Evolutionary conservation across 2,113 vertebrate genomes (phyloP), one percentile per base, ranked within the genome.

Genomic region (Sorex araneus): DNA sequence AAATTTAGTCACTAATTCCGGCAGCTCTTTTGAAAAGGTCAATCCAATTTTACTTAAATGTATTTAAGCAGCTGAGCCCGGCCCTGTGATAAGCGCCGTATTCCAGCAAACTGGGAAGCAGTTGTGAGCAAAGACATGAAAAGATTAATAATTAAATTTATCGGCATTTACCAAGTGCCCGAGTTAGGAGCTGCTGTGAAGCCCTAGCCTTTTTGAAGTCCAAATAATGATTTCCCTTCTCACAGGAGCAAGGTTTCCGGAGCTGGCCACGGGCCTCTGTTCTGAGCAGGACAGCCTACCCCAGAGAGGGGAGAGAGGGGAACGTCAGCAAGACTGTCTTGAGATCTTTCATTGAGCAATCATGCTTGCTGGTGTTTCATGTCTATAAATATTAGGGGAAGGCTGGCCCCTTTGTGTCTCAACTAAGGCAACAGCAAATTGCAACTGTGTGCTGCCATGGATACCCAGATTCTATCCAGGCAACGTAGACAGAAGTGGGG

Each of bases 351-450:
- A 32, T 80, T 77, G 40, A 81, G 73, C 91, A 89, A 87, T 69
- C 36, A 12, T 27, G 40, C 77, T 83, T 66, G n/a, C 73, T 87
- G 43, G 21, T 57, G 45, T 84, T 89, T 74, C 69, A 47, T 54
- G 80, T 91, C 92, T 93, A 69, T 76, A 91, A 87, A 89, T 78
- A 73, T 76, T 66, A 80, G 54, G 69, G 2, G 57, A 67, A 91
- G 40, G 3, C 7, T 34, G 89, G 30, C 69, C 73, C 64, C 63
- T 82, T 84, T 89, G 76, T 60, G 84, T 88, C 21, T 71, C 36
- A 87, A 78, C 81, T 87, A 93, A 81, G 63, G 67, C 36, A 73
- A 74, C 15, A 67, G 6, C 32, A 91, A 80, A 80, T 77, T 91
- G 77, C 21, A 91, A 84, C 73, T 66, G 85, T 36, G 70, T 82